Percentiles rank a stretch among this genome's conserved stretches.
These are phyloP conservation scores for Galerucella nymphaeae DNA, from an alignment of 2,888 invertebrate genomes.

Conservation along the genomic window DNA sequence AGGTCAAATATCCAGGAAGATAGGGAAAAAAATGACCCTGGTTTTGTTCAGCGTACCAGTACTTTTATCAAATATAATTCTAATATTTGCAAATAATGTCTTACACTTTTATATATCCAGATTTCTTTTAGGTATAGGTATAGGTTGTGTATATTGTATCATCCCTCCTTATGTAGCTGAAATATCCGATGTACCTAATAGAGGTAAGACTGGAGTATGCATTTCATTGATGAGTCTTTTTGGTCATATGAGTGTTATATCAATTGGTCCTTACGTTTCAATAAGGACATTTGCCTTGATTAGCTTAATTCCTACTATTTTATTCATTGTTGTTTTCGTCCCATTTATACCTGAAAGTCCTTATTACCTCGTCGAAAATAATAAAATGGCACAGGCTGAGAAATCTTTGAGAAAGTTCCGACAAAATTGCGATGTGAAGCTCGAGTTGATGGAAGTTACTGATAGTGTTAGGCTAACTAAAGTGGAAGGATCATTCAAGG, in stretches of 20 bases:
- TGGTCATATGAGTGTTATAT: conserved; percentile 43
- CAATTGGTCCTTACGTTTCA: conserved; percentile 49
- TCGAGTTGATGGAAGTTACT: conserved; percentile 47
- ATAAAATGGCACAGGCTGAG: conserved; percentile 70
- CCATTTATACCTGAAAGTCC: conserved; percentile 51
- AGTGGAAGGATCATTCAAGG: conserved; percentile 30
- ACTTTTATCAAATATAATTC: conserved; percentile 64
- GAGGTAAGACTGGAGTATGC: conserved; percentile 68
- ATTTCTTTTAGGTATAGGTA: conserved; percentile 72
- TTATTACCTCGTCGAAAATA: conserved; percentile 40
- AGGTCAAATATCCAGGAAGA: conserved; percentile 44
- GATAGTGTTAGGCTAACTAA: conserved; percentile 41
- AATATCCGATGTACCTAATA: conserved; percentile 80
- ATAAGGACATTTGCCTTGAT: conserved; percentile 46
- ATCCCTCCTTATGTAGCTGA: conserved; percentile 89
- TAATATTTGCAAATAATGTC: conserved; percentile 46
- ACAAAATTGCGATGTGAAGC: conserved; percentile 39
- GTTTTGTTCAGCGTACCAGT: conserved; percentile 74
- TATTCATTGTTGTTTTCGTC: conserved; percentile 48
- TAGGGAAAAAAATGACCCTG: conserved; percentile 76
- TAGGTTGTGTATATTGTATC: conserved; percentile 76
- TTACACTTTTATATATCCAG: conserved; percentile 67
- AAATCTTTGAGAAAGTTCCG: conserved; percentile 72
- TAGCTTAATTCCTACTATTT: conserved; percentile 43
- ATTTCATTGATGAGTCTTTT: conserved; percentile 42